phyloP scores from a whole-genome alignment of 1,140 invertebrate genomes.

The Laodelphax striatellus region DNA sequence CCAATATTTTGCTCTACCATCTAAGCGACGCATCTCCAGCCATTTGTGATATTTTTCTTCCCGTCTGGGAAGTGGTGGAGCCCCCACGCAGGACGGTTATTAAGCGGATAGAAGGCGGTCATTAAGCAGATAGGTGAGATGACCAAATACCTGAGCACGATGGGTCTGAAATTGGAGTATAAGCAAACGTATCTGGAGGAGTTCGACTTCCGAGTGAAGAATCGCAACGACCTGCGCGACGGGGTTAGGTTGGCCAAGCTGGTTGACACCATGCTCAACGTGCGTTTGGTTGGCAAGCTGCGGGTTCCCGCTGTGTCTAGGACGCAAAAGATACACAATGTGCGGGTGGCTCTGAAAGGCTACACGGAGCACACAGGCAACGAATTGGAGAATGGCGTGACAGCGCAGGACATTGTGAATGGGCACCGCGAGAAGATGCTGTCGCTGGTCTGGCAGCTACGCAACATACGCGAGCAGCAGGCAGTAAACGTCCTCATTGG shows the following conservation, averaged over 20 bases:
- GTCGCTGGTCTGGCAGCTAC: conserved; percentile 76
- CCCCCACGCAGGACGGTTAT: too few relatives aligned
- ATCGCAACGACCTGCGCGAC: conserved; percentile 61
- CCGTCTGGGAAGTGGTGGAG: too few relatives aligned
- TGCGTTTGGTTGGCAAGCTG: conserved; percentile 45
- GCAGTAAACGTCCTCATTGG: conserved; percentile 17
- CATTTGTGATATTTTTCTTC: too few relatives aligned
- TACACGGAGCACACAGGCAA: conserved; percentile 34
- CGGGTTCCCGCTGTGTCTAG: conserved; percentile 72
- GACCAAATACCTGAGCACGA: conserved; percentile 59
- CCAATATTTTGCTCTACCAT: too few relatives aligned
- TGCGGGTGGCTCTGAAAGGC: conserved; percentile 51
- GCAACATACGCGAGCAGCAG: conserved; percentile 4
- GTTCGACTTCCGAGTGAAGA: conserved; percentile 74
- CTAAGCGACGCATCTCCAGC: too few relatives aligned
- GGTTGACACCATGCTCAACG: conserved; percentile 64
- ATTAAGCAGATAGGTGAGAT: too few relatives aligned
- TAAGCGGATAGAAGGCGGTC: too few relatives aligned
- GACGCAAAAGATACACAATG: conserved; percentile 80
- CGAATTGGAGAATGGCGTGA: conserved; percentile 48
- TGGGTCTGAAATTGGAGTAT: conserved; percentile 64
- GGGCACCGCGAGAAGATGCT: conserved; percentile 81
- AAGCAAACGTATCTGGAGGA: conserved; percentile 75
- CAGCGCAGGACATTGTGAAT: conserved; percentile 64
- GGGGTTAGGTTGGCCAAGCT: conserved; percentile 63